A percentile compares a stretch with the other conserved stretches of the same genome.
These are phyloP conservation scores for Drosophila miranda DNA, from an alignment of 1,140 invertebrate genomes.

Conservation along the genomic window DNA sequence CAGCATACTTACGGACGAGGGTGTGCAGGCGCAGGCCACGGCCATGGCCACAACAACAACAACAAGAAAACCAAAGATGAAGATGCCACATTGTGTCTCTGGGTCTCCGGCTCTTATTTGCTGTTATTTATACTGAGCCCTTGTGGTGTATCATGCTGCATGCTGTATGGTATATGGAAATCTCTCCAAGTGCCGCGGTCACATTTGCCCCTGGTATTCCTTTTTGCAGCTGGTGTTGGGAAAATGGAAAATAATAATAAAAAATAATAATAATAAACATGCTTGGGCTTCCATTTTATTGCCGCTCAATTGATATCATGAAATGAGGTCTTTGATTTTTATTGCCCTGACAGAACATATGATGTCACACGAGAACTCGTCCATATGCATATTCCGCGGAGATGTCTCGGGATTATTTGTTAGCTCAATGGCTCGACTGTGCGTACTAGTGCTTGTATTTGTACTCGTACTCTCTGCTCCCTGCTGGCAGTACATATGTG, in stretches of 20 bases:
- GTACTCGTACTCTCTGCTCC: neutral
- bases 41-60: neutral
- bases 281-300: constrained; percentile 61
- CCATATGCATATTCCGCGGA: constrained; percentile 11
- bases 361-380: constrained; percentile 52
- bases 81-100: constrained; percentile 41
- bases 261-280: constrained; percentile 74
- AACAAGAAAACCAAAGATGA: constrained; percentile 47
- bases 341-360: constrained; percentile 75
- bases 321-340: constrained; percentile 82
- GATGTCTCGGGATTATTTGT: constrained; percentile 60
- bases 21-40: no score
- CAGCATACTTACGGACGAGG: constrained; percentile 58
- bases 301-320: constrained; percentile 70
- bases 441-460: neutral
- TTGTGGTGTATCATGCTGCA: constrained; percentile 2
- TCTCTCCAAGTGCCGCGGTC: constrained; percentile 32
- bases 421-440: constrained; percentile 16
- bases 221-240: constrained; percentile 22
- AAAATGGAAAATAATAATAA: constrained; percentile 45
- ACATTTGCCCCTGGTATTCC: constrained; percentile 33
- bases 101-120: constrained; percentile 55
- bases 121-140: constrained; percentile 76
- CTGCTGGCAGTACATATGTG: constrained; percentile 37
- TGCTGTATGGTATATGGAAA: constrained; percentile 20